phyloP scores from a whole-genome alignment of 2,797 vertebrate genomes.

The Chaetodon trifasciatus region DNA sequence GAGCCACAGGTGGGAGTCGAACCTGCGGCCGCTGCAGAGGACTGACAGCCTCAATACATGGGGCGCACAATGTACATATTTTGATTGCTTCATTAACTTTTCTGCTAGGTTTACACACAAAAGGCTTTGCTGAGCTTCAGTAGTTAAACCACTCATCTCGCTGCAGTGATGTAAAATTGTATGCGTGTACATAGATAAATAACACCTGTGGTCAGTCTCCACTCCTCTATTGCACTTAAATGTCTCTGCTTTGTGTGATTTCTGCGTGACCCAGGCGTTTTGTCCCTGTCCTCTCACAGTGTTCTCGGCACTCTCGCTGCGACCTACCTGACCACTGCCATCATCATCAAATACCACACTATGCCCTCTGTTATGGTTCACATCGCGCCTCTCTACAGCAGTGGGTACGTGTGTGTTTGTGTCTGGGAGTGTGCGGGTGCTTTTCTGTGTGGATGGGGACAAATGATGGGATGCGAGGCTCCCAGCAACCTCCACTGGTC shows the following conservation, averaged over 20 bases:
- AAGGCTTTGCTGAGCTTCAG: not conserved
- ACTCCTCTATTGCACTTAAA: constrained; percentile 1
- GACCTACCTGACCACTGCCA: constrained; percentile 90
- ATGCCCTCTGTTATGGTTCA: constrained; percentile 63
- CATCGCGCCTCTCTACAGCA: constrained; percentile 59
- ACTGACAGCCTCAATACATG: too few species aligned
- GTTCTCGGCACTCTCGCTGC: constrained; percentile 93
- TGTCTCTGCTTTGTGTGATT: not conserved
- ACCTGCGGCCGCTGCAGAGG: too few species aligned
- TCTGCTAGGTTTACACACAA: not conserved
- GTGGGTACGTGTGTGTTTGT: constrained; percentile 77
- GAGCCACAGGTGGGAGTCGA: too few species aligned
- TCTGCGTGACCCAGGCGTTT: constrained; percentile 11
- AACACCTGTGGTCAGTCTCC: constrained; percentile 5
- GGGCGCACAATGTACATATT: too few species aligned
- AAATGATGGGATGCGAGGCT: constrained; percentile 3
- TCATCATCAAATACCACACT: constrained; percentile 90
- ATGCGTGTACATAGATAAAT: not conserved
- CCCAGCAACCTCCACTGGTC: constrained; percentile 19
- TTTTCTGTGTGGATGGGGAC: not conserved
- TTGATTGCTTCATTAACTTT: not conserved
- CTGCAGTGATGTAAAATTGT: not conserved
- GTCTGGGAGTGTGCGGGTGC: not conserved
- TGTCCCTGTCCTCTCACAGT: constrained; percentile 76
- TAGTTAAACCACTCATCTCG: not conserved